Base-by-base conservation (phyloP, 2,113 vertebrate genomes). In the Campylomormyrus tamandua region DNA sequence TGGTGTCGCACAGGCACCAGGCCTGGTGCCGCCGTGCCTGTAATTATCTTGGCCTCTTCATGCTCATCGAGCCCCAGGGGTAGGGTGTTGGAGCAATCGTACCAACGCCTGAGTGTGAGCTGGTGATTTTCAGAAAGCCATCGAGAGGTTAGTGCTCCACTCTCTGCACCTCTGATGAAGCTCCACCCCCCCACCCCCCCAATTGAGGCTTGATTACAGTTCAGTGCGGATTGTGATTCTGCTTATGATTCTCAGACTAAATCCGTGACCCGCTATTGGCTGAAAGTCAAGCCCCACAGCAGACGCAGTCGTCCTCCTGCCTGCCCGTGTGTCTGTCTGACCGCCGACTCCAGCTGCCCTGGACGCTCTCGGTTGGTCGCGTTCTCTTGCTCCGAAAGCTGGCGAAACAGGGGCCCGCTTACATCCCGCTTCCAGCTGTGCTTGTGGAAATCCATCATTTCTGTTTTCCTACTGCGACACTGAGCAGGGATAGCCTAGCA, bases 201-300 rank as follows among this genome's bases (percentile, higher is more conserved):
- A 39, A 21, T 56, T 87, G 50, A n/a, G 31, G 85, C 85, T 87
- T 87, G 85, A 87, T 87, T 87, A 87, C 50, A 39, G 27, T 53
- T 52, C 15, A 9, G 50, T 9, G 85, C 6, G 15, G 27, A 53
- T 19, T 19, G 21, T 19, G 48, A 87, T 27, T 27, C 48, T 53
- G 10, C 15, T 53, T 31, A 56, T 13, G 3, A 13, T 8, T 52
- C 50, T 87, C 85, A 31, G 31, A 50, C 85, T 53, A 53, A 84
- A 53, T 27, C n/a, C 1, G 1, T 70, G 62, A 70, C 62, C 62
- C 62, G 1, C 62, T 31, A 70, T 70, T 52, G n/a, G 85, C 85
- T 53, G n/a, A 87, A 87, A 87, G 87, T 42, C 87, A 45, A 88
- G 53, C 17, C 46, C n/a, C 19, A 8, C 83, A 19, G 42, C 35